Evolutionary conservation across 1,140 invertebrate species (phyloP).

Genomic region (Yoshiicerus persimilis): DNA sequence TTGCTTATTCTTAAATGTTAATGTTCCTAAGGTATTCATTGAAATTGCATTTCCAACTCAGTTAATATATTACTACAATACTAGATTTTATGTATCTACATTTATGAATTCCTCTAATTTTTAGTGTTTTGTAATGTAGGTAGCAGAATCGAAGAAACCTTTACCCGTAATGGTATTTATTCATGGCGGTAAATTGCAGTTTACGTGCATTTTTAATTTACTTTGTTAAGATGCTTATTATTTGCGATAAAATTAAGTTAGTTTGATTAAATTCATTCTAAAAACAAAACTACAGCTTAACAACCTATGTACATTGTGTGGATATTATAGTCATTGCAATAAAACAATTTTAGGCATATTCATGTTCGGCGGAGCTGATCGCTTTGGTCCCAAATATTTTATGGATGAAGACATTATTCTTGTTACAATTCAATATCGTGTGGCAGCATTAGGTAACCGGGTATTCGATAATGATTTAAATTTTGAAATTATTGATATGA

Average conservation of each 20-base stretch:
- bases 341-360: not conserved
- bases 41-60: not conserved
- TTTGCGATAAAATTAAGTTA: not conserved
- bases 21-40: slow-evolving; percentile 31
- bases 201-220: not conserved
- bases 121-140: no score
- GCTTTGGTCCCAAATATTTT: not conserved
- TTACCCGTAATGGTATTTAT: slow-evolving; percentile 34
- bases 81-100: no score
- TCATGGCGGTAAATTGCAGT: slow-evolving; percentile 34
- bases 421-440: slow-evolving; percentile 37
- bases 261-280: no score
- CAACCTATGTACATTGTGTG: no score
- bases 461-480: not conserved
- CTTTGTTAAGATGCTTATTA: not conserved
- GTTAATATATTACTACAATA: no score
- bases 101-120: no score
- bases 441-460: slow-evolving; percentile 27
- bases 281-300: no score
- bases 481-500: no score
- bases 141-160: not conserved
- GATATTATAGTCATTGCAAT: no score
- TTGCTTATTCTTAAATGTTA: slow-evolving; percentile 40
- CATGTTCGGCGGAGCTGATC: not conserved
- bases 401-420: slow-evolving; percentile 42